phyloP scores from a whole-genome alignment of 2,888 invertebrate genomes.

The Lacanobia wlatinum region DNA sequence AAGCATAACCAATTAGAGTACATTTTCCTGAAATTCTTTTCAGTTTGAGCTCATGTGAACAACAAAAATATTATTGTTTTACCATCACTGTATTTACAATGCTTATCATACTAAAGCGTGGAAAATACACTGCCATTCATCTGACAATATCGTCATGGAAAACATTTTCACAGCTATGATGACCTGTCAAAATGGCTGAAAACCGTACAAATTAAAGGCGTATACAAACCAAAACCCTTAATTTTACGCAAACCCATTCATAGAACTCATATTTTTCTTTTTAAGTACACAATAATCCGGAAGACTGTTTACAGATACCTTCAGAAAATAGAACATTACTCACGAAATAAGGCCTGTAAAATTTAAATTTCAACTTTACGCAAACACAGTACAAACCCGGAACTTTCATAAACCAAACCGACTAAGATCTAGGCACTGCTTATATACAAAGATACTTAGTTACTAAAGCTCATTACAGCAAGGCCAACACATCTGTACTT shows the following conservation, averaged over 20 bases:
- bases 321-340: neutral
- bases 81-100: constrained; percentile 6
- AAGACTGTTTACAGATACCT: neutral
- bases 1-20: neutral
- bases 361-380: neutral
- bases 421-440: constrained; percentile 8
- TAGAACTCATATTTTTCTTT: too few relatives aligned
- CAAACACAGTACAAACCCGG: neutral
- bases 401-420: neutral
- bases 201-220: neutral
- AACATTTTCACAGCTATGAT: constrained; percentile 17
- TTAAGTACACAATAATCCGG: neutral
- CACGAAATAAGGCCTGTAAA: neutral
- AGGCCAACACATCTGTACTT: constrained; percentile 41
- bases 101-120: neutral
- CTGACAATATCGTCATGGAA: neutral
- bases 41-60: neutral
- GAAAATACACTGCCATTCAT: neutral
- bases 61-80: neutral
- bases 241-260: neutral
- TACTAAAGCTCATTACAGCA: constrained; percentile 15
- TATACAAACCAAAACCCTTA: neutral
- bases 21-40: neutral
- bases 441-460: neutral
- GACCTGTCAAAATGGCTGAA: constrained; percentile 9